Percentiles rank a stretch among this genome's conserved stretches.
Evolutionary conservation across 2,888 invertebrate species (phyloP).

Genomic region (Apamea sordens): DNA sequence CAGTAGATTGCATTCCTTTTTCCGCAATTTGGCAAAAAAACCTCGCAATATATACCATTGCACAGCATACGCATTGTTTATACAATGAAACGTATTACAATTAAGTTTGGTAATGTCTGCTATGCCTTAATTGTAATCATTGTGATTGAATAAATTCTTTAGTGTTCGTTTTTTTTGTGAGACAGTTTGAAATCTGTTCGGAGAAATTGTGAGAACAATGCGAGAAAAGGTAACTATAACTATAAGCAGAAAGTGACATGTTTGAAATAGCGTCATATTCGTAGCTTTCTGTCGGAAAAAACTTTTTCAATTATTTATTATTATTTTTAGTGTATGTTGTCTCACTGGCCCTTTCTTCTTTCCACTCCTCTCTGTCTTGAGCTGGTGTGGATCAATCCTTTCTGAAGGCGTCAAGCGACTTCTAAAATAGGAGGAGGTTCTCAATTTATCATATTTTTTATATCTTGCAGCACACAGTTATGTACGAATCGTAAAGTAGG

Average conservation of each 20-base stretch:
- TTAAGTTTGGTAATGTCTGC: constrained; percentile 62
- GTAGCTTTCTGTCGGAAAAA: neutral
- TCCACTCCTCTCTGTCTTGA: neutral
- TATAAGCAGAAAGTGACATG: constrained; percentile 31
- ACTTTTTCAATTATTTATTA: neutral
- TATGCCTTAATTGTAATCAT: constrained; percentile 62
- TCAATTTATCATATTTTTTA: neutral
- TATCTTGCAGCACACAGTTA: neutral
- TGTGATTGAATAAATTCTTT: constrained; percentile 61
- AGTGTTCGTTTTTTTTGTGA: constrained; percentile 20
- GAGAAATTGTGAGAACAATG: constrained; percentile 63
- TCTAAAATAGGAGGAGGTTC: neutral
- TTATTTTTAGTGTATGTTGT: neutral
- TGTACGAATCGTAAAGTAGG: neutral
- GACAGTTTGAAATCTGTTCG: constrained; percentile 24
- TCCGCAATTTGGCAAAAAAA: constrained; percentile 71
- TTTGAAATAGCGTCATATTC: constrained; percentile 23
- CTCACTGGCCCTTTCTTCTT: neutral
- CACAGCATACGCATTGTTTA: constrained; percentile 68
- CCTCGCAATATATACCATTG: constrained; percentile 61
- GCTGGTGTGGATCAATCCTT: neutral
- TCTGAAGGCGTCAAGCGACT: neutral
- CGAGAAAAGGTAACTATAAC: constrained; percentile 21
- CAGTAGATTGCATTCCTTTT: constrained; percentile 67
- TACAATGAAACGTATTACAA: constrained; percentile 62